Conservation (phyloP, 2,113 vertebrate genomes). For the Monopterus albus region DNA sequence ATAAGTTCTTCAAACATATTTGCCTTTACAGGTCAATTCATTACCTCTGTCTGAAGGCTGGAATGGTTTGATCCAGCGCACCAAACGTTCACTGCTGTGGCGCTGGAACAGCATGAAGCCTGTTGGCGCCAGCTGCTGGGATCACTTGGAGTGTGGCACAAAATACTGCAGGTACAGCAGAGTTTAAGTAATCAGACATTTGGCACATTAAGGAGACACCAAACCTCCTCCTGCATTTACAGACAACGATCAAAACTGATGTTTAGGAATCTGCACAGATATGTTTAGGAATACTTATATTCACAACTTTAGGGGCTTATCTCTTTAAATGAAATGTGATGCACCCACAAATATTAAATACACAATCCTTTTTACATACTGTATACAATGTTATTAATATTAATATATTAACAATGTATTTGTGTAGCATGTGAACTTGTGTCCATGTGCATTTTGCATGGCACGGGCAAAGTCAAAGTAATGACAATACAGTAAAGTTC, state of each 20-base stretch:
- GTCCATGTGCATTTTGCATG: conserved; percentile 22
- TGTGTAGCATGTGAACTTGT: background rate
- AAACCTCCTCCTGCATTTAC: too few relatives aligned
- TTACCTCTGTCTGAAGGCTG: conserved; percentile 67
- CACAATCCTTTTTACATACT: background rate
- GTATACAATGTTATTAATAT: too few relatives aligned
- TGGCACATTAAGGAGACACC: too few relatives aligned
- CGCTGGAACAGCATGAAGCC: conserved; percentile 85
- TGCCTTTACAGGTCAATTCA: conserved; percentile 65
- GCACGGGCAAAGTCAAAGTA: background rate
- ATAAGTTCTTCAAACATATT: background rate
- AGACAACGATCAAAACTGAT: too few relatives aligned
- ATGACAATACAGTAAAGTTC: conserved; percentile 17
- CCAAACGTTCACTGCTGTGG: conserved; percentile 82
- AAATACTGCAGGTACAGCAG: conserved; percentile 80
- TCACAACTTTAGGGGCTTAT: background rate
- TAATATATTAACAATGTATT: background rate
- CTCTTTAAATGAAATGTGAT: too few relatives aligned
- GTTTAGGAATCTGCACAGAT: too few relatives aligned
- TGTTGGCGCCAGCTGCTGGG: conserved; percentile 79
- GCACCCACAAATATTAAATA: too few relatives aligned
- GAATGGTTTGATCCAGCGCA: conserved; percentile 71
- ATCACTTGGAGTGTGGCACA: conserved; percentile 79
- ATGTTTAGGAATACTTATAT: too few relatives aligned
- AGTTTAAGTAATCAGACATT: background rate